Percentiles rank a stretch among this genome's conserved stretches.
Conservation (phyloP, 2,888 invertebrate genomes). For the Apotomis capreana region DNA sequence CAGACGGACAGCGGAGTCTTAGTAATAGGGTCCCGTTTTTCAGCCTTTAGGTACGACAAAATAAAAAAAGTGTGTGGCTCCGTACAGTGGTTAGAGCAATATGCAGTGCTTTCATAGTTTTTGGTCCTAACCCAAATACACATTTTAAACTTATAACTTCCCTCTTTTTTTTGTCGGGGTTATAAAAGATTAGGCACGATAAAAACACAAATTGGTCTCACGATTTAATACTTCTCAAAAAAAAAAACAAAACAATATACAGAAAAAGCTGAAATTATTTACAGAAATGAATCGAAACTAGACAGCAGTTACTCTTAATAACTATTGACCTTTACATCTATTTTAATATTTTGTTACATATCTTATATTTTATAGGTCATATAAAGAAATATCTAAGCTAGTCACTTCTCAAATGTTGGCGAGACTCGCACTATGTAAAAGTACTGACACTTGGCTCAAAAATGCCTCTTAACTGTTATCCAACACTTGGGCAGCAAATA, state of each 20-base stretch:
- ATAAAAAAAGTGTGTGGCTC: too few relatives aligned
- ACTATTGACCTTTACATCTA: conserved; percentile 17
- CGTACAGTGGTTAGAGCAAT: too few relatives aligned
- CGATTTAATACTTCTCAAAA: conserved; percentile 68
- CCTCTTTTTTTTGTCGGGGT: too few relatives aligned
- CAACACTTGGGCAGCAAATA: conserved; percentile 3
- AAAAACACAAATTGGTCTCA: conserved; percentile 57
- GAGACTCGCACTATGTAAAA: not conserved
- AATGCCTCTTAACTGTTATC: not conserved
- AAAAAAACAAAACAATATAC: conserved; percentile 58
- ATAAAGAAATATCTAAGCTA: conserved; percentile 47
- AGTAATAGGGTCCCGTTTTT: too few relatives aligned
- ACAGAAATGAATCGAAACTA: conserved; percentile 55
- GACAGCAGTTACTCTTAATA: conserved; percentile 38
- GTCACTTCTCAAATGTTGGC: conserved; percentile 8
- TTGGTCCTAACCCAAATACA: too few relatives aligned
- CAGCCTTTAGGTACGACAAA: too few relatives aligned
- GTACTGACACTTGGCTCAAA: too few relatives aligned
- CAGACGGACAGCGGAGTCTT: too few relatives aligned
- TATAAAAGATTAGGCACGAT: conserved; percentile 32
- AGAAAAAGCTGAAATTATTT: conserved; percentile 58
- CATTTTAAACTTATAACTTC: too few relatives aligned
- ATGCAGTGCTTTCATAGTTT: too few relatives aligned
- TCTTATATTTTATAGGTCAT: conserved; percentile 45
- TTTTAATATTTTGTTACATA: conserved; percentile 3